A percentile compares a stretch with the other conserved stretches of the same genome.
These are phyloP conservation scores for Bergia sp. DNA, from an alignment of 92 coral and sea anemone species.

Conservation along the genomic window DNA sequence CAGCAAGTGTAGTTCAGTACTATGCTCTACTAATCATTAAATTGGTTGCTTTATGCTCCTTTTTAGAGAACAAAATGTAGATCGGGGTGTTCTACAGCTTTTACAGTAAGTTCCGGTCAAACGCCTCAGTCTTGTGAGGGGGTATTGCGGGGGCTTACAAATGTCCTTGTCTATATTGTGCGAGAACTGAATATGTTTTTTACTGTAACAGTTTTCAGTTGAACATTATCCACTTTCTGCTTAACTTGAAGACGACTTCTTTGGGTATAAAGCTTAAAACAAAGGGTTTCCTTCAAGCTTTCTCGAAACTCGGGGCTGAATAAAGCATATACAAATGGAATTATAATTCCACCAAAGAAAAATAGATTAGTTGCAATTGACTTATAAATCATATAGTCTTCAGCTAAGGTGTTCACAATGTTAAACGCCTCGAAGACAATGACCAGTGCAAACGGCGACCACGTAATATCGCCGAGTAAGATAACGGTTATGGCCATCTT, in stretches of 20 bases:
- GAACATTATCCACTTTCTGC: background rate
- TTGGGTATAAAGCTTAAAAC: background rate
- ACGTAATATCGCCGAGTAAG: conserved; percentile 3
- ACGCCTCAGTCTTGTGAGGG: too few relatives aligned
- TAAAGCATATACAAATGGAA: conserved; percentile 29
- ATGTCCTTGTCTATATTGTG: background rate
- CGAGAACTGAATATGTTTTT: background rate
- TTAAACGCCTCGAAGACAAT: background rate
- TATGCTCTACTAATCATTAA: too few relatives aligned
- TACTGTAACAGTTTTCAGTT: background rate
- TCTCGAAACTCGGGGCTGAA: conserved; percentile 33
- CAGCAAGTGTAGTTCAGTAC: too few relatives aligned
- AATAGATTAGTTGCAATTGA: background rate
- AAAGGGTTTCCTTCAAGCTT: background rate
- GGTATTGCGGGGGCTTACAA: too few relatives aligned
- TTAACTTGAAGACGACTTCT: background rate
- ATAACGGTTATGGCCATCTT: background rate
- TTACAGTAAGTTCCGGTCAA: too few relatives aligned
- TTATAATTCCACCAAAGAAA: conserved; percentile 1
- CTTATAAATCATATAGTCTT: background rate
- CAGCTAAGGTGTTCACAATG: background rate
- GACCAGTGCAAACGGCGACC: conserved; percentile 5
- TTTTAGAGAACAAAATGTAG: too few relatives aligned
- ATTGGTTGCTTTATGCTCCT: too few relatives aligned
- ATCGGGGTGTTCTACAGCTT: too few relatives aligned